Base-by-base conservation (phyloP, 2,797 vertebrate species). In the Myotis planiceps region DNA sequence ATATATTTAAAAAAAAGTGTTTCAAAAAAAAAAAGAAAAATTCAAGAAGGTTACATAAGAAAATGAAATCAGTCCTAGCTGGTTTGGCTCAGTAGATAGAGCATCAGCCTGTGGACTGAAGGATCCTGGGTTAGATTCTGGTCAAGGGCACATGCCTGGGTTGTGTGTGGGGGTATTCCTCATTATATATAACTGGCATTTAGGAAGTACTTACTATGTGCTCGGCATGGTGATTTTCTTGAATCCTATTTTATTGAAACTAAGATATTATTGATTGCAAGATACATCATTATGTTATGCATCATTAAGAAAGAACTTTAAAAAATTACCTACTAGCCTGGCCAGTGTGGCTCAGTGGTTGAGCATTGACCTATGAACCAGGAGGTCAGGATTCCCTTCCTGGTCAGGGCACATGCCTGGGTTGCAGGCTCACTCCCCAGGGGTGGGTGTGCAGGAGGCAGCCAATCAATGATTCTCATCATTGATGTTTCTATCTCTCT, bases 161-260 rank as follows among this genome's bases (percentile, higher is more conserved):
- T 29, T 60, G 29, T 9, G 16, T 45, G 39, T 3, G 18, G 6
- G 10, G 18, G 58, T 60, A 29, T 47, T 32, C 37, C n/a, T 82
- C 55, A 85, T 55, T 90, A 51, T 47, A 45, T 85, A 39, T 82
- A 72, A 78, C 2, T 58, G 39, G 21, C 34, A 68, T 69, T 96
- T 85, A 90, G 65, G 15, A 80, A 69, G 5, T 49, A 68, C 4
- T 66, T 92, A 78, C 7, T 19, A 12, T 37, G 37, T 71, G 4
- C 9, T 9, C 37, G 32, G 7, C 25, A 81, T 39, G 23, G 15
- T 76, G 15, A 68, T 79, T 58, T 90, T 37, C 47, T 88, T 72
- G 29, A 88, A 74, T 82, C 39, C 23, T 79, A 76, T 82, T 94
- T 92, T 42, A 72, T n/a, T 51, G 34, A 85, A 94, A 96, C 15